Evolutionary conservation across 2,888 invertebrate species (phyloP), one percentile per base, ranked within the genome.

Genomic region (Limnephilus rhombicus): DNA sequence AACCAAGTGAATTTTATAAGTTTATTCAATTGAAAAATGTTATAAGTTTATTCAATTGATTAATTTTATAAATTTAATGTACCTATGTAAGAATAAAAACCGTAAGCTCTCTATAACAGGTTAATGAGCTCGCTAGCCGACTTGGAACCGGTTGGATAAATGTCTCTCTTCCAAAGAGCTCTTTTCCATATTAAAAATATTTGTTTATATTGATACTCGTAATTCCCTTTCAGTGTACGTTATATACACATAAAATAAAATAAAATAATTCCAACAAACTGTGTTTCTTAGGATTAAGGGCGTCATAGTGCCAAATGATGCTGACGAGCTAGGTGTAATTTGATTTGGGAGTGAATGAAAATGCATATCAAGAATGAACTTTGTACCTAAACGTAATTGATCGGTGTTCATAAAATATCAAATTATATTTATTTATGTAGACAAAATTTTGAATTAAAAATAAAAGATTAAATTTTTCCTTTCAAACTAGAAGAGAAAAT

Each of bases 251-350:
- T 24, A 24, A 7, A 68, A 24, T 24, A 68, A 31, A 31, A 68
- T 1, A 68, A 18, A 68, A 24, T 24, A 68, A 68, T 68, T 68
- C 7, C 0, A 68, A 68, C 68, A 68, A 68, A 68, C 24, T 68
- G 68, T 68, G 68, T 68, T 68, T n/a, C 7, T 68, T 68, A 68
- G 68, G 7, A 24, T 29, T 37, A 88, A 80, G 68, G 29, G 88
- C 88, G 88, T 88, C 88, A 88, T 88, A 34, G 88, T 88, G 88
- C 88, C 88, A 88, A 88, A 80, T 88, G 88, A 88, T 88, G 88
- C 88, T 29, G 31, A 80, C 31, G 13, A 68, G 31, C 7, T 7
- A 68, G 68, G n/a, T n/a, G 11, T 7, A 24, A 68, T 24, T 68
- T 68, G 68, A 68, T 24, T 68, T 24, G 2, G 3, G 9, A 11